Evolutionary conservation across 37 sponge, comb jelly and placozoan genomes (phyloP), one percentile per base, ranked within the genome.

Genomic region (Axinella damicornis): DNA sequence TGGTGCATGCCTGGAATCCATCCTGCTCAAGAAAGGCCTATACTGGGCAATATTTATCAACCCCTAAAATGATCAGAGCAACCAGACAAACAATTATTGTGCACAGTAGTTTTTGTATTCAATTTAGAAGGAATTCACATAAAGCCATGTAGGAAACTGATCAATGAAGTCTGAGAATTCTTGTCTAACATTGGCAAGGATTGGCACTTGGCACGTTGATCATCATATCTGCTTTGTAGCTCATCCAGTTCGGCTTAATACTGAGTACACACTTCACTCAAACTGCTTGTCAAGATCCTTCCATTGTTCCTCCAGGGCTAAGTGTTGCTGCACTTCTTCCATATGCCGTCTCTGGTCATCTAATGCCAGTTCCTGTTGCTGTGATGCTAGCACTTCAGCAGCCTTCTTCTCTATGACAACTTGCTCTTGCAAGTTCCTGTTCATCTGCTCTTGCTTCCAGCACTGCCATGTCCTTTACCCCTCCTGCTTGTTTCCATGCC

Each of bases 121-220:
- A 77, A 32, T 86, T 69, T 11, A 91, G 40, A 13, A 85, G 15
- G 57, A 77, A 86, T 61, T 82, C 87, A 13, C 39, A 78, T 67
- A 30, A 82, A 91, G 31, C 91, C 86, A n/a, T n/a, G n/a, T n/a
- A 60, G 85, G 90, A 36, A 84, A 53, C 18, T 88, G 84, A 62
- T 87, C 80, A 56, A 92, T 84, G 52, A 92, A 92, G 57, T 88
- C 77, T 19, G 93, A 72, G 74, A 92, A 92, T 46, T 92, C 93
- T 25, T n/a, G 19, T 67, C 59, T 79, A 24, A 88, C 25, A 25
- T 71, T 41, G 17, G 62, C 36, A 0, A 52, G 61, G 71, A 73
- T 83, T 2, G 24, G 57, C 2, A 66, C 0, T 28, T 69, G 1
- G 70, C 73, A 22, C 15, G 21, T 27, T 86, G 80, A 17, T 69